Evolutionary conservation across 2,888 invertebrate species (phyloP).

Genomic region (Esperia sulphurella): DNA sequence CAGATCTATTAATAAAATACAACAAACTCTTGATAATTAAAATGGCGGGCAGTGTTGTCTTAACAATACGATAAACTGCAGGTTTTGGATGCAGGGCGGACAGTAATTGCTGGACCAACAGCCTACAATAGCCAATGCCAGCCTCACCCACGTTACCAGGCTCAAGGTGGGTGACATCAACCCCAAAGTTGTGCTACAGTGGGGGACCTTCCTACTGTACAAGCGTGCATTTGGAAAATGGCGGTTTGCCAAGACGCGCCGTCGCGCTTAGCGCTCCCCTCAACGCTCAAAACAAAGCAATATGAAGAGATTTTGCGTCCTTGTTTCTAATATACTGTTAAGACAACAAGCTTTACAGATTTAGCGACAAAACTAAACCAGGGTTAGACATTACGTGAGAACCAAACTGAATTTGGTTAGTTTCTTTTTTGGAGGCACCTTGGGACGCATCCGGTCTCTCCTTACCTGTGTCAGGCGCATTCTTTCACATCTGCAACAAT

Average conservation of each 20-base stretch:
- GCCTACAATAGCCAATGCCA: no score
- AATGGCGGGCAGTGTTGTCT: neutral
- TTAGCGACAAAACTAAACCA: neutral
- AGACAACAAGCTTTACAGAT: neutral
- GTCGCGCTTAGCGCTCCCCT: no score
- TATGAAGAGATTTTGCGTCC: no score
- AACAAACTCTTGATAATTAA: neutral
- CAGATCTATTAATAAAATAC: neutral
- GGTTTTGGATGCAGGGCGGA: neutral
- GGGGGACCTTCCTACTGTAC: no score
- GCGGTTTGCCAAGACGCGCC: no score
- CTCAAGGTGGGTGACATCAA: no score
- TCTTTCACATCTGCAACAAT: constrained; percentile 60
- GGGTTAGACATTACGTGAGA: neutral
- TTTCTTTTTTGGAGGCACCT: constrained; percentile 32
- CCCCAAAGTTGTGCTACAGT: no score
- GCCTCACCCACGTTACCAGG: no score
- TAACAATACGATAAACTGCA: neutral
- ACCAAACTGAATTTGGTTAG: neutral
- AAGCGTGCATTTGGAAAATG: no score
- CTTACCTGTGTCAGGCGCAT: constrained; percentile 66
- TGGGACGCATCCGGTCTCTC: constrained; percentile 42
- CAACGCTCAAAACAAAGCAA: no score
- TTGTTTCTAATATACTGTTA: neutral
- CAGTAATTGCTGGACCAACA: no score